Evolutionary conservation across 2,797 vertebrate genomes (phyloP).

Genomic region (Hemitrygon akajei): DNA sequence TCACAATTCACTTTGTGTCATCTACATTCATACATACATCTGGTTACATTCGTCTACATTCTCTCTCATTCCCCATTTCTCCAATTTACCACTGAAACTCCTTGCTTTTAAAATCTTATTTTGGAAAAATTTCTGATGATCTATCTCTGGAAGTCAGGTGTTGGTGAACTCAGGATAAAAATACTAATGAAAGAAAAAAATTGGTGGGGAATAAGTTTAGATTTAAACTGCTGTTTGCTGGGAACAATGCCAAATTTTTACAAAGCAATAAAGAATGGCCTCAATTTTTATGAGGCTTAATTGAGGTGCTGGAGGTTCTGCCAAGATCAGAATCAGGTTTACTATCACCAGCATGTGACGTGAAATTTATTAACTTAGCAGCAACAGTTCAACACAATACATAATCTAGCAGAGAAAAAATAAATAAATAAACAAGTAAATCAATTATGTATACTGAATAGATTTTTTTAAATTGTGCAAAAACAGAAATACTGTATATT

Average conservation of each 20-base stretch:
- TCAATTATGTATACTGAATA: too few species aligned
- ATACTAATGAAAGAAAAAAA: background rate
- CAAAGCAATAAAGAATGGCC: background rate
- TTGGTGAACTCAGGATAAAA: background rate
- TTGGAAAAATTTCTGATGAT: background rate
- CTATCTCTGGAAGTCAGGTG: too few species aligned
- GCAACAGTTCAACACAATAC: too few species aligned
- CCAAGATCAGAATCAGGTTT: background rate
- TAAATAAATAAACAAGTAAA: too few species aligned
- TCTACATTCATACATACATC: too few species aligned
- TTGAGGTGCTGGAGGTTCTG: background rate
- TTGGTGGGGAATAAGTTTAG: background rate
- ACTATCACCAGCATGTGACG: too few species aligned
- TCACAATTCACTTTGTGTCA: too few species aligned
- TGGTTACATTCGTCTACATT: too few species aligned
- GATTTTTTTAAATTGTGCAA: too few species aligned
- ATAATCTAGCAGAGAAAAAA: too few species aligned
- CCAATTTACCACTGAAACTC: background rate
- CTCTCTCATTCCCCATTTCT: background rate
- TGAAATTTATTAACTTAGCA: too few species aligned
- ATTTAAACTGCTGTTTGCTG: background rate
- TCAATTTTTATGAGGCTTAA: background rate
- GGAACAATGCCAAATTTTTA: background rate
- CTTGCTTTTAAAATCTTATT: background rate
- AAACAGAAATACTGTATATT: too few species aligned